Percentiles rank a stretch among this genome's conserved stretches.
phyloP scores from a whole-genome alignment of 2,113 vertebrate species.

The Platycercus adscitus region DNA sequence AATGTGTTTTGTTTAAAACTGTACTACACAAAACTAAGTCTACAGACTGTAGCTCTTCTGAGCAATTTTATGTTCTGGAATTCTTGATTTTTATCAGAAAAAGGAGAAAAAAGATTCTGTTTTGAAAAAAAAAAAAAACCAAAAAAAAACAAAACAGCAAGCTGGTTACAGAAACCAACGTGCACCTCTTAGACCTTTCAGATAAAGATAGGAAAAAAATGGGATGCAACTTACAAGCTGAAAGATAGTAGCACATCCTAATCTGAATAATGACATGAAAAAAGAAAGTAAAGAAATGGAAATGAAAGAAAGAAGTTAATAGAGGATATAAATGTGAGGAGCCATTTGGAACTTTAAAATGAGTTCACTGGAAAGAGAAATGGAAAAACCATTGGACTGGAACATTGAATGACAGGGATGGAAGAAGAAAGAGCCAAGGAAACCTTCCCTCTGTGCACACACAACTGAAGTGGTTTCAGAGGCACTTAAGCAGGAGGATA shows the following conservation, averaged over 20 bases:
- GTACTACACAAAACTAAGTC: background rate
- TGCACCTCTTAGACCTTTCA: background rate
- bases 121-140: background rate
- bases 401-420: slow-evolving; percentile 26
- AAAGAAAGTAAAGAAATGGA: background rate
- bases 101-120: background rate
- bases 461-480: slow-evolving; percentile 38
- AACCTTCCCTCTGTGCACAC: background rate
- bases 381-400: slow-evolving; percentile 37
- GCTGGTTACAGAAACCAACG: background rate
- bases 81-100: background rate
- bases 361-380: slow-evolving; percentile 50
- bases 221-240: background rate
- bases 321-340: background rate
- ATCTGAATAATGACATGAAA: background rate
- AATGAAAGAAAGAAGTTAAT: background rate
- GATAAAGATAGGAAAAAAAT: background rate
- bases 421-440: background rate
- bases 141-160: background rate
- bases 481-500: slow-evolving; percentile 24
- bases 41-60: background rate
- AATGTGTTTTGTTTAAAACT: background rate
- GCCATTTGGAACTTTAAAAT: slow-evolving; percentile 23
- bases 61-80: background rate
- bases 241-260: background rate